Percentiles rank a stretch among this genome's conserved stretches.
Evolutionary conservation across 2,797 vertebrate genomes (phyloP).

Genomic region (Botia kubotai): DNA sequence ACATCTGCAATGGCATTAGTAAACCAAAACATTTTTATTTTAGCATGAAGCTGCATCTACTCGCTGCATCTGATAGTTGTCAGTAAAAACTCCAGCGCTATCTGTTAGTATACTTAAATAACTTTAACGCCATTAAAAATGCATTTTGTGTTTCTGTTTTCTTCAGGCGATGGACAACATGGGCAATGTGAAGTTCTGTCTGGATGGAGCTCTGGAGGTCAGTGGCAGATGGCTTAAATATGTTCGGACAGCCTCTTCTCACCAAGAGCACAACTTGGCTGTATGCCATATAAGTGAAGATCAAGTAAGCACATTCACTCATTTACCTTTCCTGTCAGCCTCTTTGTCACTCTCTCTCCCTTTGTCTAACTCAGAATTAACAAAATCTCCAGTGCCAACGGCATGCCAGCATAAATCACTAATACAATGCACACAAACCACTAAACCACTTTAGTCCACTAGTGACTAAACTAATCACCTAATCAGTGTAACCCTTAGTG

Average conservation of each 20-base stretch:
- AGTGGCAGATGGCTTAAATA: slow-evolving; percentile 93
- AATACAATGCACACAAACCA: too few species aligned
- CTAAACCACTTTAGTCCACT: too few species aligned
- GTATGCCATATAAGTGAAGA: slow-evolving; percentile 88
- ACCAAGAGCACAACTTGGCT: slow-evolving; percentile 90
- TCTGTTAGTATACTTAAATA: slow-evolving; percentile 1
- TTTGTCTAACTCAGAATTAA: background rate
- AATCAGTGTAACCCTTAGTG: too few species aligned
- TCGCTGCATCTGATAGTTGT: too few species aligned
- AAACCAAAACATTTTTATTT: too few species aligned
- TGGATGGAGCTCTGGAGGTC: slow-evolving; percentile 78
- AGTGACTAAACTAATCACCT: too few species aligned
- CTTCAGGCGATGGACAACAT: slow-evolving; percentile 88
- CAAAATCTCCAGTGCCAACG: too few species aligned
- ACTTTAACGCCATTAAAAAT: background rate
- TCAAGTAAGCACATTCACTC: slow-evolving; percentile 82
- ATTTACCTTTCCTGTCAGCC: background rate
- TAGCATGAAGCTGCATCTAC: too few species aligned
- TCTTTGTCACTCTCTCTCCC: background rate
- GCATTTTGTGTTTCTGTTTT: slow-evolving; percentile 6
- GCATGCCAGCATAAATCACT: too few species aligned
- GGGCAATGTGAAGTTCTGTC: slow-evolving; percentile 86
- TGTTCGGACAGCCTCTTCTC: slow-evolving; percentile 86
- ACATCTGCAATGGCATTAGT: too few species aligned
- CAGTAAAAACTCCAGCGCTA: background rate